These are phyloP conservation scores for Pandion haliaetus DNA, from an alignment of 2,113 vertebrate species.

Conservation along the genomic window DNA sequence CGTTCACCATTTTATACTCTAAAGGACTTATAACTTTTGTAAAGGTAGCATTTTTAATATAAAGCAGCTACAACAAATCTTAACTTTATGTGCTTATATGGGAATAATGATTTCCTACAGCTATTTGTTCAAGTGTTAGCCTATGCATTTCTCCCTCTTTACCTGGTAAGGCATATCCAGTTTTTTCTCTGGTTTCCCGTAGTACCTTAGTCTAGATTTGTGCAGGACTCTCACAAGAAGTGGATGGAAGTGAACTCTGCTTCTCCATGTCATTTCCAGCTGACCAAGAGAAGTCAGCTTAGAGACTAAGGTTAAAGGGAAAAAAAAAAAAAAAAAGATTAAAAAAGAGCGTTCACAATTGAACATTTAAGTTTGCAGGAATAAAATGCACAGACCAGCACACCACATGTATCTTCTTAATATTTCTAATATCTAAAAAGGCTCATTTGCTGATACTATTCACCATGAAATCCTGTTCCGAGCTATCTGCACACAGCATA, in stretches of 20 bases:
- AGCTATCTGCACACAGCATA: neutral
- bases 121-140: neutral
- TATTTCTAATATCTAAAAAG: neutral
- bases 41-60: neutral
- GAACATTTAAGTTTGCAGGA: neutral
- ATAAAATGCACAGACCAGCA: neutral
- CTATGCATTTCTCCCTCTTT: neutral
- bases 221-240: constrained; percentile 88
- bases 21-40: neutral
- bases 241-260: constrained; percentile 67
- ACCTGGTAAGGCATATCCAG: constrained; percentile 89
- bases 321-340: neutral
- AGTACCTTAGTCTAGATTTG: constrained; percentile 88
- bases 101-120: neutral
- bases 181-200: constrained; percentile 83
- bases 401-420: neutral
- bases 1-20: neutral
- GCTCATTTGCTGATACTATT: neutral
- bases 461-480: neutral
- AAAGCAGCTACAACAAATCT: neutral
- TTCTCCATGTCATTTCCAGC: constrained; percentile 77
- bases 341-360: neutral
- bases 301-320: constrained; percentile 68
- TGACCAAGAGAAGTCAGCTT: constrained; percentile 76
- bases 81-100: neutral